phyloP scores from a whole-genome alignment of 2,113 vertebrate genomes.

The Micronycteris hirsuta region DNA sequence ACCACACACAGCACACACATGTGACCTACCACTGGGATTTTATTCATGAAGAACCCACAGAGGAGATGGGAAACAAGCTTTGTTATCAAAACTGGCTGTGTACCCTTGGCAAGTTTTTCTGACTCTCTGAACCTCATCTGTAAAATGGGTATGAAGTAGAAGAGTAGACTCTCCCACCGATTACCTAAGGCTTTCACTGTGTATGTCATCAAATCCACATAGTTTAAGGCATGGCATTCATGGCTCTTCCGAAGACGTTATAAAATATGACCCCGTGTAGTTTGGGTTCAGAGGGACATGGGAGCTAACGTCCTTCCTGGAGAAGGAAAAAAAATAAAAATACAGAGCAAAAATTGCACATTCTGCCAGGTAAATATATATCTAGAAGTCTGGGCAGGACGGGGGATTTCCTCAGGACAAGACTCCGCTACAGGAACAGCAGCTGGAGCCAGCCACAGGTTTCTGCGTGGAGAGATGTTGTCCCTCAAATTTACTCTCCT shows the following conservation, averaged over 20 bases:
- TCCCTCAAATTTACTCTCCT: not conserved
- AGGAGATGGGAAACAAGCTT: not conserved
- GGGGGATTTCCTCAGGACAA: not conserved
- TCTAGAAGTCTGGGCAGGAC: not conserved
- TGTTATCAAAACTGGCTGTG: not conserved
- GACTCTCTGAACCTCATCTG: not conserved
- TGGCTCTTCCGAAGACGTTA: not conserved
- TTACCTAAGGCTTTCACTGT: not conserved
- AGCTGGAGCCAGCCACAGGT: not conserved
- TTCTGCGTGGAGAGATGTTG: not conserved
- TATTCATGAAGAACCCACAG: not conserved
- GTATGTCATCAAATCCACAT: not conserved
- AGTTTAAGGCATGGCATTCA: not conserved
- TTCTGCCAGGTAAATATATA: not conserved
- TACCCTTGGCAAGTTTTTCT: not conserved
- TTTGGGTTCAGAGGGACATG: not conserved
- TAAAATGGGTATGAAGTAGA: not conserved
- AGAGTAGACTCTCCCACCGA: not conserved
- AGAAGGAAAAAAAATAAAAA: not conserved
- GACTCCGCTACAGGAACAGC: not conserved
- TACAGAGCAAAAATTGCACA: not conserved
- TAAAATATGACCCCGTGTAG: not conserved
- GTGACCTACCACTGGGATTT: not conserved
- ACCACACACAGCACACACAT: not conserved
- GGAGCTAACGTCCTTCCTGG: not conserved